These are phyloP conservation scores for Marmota monax DNA, from an alignment of 2,113 vertebrate species.

Conservation along the genomic window DNA sequence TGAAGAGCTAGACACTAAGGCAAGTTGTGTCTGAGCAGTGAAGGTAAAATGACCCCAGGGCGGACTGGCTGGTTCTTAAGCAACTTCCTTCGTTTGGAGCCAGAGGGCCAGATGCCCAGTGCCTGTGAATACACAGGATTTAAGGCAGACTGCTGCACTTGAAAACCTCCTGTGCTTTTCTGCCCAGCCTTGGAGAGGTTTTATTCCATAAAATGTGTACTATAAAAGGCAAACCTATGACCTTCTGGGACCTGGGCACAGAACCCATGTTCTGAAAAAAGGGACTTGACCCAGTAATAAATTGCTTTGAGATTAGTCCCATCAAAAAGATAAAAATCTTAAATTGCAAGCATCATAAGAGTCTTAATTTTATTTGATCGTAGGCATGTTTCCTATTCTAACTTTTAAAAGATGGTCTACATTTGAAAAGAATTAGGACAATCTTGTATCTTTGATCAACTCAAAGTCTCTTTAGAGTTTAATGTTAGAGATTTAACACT, in stretches of 20 bases:
- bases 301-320: constrained; percentile 61
- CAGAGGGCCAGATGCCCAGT: constrained; percentile 74
- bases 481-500: constrained; percentile 73
- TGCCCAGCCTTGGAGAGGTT: constrained; percentile 53
- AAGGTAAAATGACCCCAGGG: constrained; percentile 74
- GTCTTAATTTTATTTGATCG: constrained; percentile 70
- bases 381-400: constrained; percentile 30
- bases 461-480: constrained; percentile 65
- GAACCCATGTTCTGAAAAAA: constrained; percentile 9
- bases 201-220: constrained; percentile 41
- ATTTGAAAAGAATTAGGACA: constrained; percentile 81
- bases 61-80: constrained; percentile 66
- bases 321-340: constrained; percentile 66
- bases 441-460: constrained; percentile 77
- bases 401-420: constrained; percentile 76
- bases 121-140: constrained; percentile 73
- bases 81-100: constrained; percentile 75
- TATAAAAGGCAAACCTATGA: constrained; percentile 58
- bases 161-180: constrained; percentile 66
- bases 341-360: background rate
- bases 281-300: constrained; percentile 44
- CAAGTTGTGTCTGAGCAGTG: constrained; percentile 58
- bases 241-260: background rate
- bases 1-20: constrained; percentile 60
- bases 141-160: constrained; percentile 56